Evolutionary conservation across 2,797 vertebrate species (phyloP).

Genomic region (Gouania willdenowi): DNA sequence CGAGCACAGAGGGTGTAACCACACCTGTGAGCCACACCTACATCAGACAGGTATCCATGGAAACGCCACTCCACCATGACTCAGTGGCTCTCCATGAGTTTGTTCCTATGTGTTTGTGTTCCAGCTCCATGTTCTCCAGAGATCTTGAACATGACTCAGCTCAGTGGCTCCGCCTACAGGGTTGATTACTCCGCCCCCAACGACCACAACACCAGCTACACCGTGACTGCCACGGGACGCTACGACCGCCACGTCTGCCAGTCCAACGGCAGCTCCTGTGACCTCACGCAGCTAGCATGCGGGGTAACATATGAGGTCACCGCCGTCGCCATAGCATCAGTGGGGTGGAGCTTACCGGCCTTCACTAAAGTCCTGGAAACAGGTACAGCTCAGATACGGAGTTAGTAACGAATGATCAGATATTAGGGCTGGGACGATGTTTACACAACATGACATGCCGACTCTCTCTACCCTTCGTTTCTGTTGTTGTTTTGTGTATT

Average conservation of each 20-base stretch:
- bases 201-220: constrained; percentile 68
- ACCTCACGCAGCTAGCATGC: constrained; percentile 78
- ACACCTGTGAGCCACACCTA: constrained; percentile 65
- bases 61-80: neutral
- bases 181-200: constrained; percentile 79
- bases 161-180: constrained; percentile 57
- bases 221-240: constrained; percentile 69
- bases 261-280: constrained; percentile 61
- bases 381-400: too few relatives aligned
- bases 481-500: too few relatives aligned
- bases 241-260: constrained; percentile 65
- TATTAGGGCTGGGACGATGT: too few relatives aligned
- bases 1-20: constrained; percentile 80
- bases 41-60: constrained; percentile 79
- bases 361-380: constrained; percentile 85
- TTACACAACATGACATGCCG: too few relatives aligned
- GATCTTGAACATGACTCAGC: constrained; percentile 80
- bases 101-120: neutral
- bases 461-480: too few relatives aligned
- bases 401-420: too few relatives aligned
- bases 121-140: constrained; percentile 88
- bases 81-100: too few relatives aligned
- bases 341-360: constrained; percentile 83
- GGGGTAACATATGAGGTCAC: constrained; percentile 81
- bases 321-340: constrained; percentile 71